Evolutionary conservation across 2,797 vertebrate genomes (phyloP), one percentile per base, ranked within the genome.

Genomic region (Siniperca scherzeri): DNA sequence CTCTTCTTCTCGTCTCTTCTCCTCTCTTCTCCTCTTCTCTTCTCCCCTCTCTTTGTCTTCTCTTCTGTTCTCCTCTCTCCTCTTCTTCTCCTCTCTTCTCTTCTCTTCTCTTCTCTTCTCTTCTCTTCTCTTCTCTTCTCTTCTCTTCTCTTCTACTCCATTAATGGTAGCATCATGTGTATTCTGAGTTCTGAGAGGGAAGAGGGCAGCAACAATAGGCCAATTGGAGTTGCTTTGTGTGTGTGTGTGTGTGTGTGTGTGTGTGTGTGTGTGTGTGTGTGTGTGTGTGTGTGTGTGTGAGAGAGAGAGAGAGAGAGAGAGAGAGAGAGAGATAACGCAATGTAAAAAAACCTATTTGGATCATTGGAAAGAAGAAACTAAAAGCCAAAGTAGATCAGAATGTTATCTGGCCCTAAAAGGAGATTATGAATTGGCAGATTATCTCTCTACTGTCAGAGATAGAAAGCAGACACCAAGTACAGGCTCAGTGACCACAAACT

Each of bases 81-180:
- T 52, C 36, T 46, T 46, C 36, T 16, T 21, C 11, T 44, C 4
- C 17, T 78, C 16, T 46, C 1, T 7, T 50, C 40, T 59, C 13
- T 44, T 21, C n/a, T 55, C 17, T 25, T 7, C 33, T 74, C 56
- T 30, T 40, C 36, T 60, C 56, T 16, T 46, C 33, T 75, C 44
- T 22, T 57, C 42, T 83, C 25, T 55, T 36, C 25, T 62, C 19
- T 33, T 69, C 53, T 53, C 17, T 16, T 52, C 48, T 66, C 66
- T 50, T 44, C 40, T 80, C 57, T 59, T 70, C 71, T 82, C 74
- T 27, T 75, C 65, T 53, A 46, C 38, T 55, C 59, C 79, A 74
- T 76, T 92, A 92, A 92, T 90, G 86, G 85, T 77, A 68, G 77
- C 89, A 90, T 92, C 88, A 93, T 93, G 74, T 92, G 91, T 93